phyloP scores from a whole-genome alignment of 2,888 invertebrate genomes.

The Cryptus armator region DNA sequence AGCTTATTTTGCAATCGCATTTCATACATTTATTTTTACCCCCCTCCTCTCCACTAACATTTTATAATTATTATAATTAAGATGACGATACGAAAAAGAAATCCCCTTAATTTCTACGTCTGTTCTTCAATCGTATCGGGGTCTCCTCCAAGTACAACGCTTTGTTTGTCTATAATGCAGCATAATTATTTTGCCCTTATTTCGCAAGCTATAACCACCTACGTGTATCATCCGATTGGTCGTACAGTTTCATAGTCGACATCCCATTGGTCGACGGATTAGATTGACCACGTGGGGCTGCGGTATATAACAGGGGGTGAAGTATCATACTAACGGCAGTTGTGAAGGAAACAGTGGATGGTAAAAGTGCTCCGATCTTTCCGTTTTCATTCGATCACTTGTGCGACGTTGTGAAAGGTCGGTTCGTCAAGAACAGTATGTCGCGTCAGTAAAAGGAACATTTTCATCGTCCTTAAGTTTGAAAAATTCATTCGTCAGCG shows the following conservation, averaged over 20 bases:
- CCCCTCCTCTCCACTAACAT: not conserved
- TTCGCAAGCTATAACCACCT: conserved; percentile 76
- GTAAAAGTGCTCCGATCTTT: conserved; percentile 72
- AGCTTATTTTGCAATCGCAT: not conserved
- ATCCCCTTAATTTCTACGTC: not conserved
- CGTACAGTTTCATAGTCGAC: conserved; percentile 69
- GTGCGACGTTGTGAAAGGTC: conserved; percentile 59
- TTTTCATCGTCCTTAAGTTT: not conserved
- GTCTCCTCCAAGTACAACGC: conserved; percentile 16
- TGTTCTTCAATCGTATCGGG: conserved; percentile 5
- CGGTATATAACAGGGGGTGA: conserved; percentile 83
- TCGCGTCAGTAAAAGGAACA: not conserved
- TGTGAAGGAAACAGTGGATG: conserved; percentile 77
- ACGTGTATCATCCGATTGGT: conserved; percentile 80
- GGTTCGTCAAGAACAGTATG: not conserved
- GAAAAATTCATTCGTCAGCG: not conserved
- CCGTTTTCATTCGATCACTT: conserved; percentile 54
- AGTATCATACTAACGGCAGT: conserved; percentile 82
- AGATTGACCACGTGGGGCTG: conserved; percentile 83
- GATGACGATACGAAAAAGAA: not conserved
- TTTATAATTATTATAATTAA: not conserved
- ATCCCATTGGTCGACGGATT: conserved; percentile 82
- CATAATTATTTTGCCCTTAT: conserved; percentile 81
- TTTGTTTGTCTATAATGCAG: conserved; percentile 63
- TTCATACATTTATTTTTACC: not conserved